These are phyloP conservation scores for Microcebus jonahi DNA, from an alignment of 2,113 vertebrate genomes.

Conservation along the genomic window DNA sequence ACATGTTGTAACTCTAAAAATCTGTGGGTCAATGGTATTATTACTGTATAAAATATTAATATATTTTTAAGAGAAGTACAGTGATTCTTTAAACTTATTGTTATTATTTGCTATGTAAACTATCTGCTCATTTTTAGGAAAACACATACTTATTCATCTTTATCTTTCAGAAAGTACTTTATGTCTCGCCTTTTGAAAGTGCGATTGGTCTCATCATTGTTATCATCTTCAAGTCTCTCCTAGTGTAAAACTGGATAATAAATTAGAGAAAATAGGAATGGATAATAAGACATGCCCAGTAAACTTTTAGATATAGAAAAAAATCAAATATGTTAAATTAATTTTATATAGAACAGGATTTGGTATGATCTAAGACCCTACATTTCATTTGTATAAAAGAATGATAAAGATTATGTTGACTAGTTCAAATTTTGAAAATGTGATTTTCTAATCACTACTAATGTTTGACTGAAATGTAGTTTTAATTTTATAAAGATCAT, in stretches of 20 bases:
- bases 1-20: not conserved
- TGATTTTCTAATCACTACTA: not conserved
- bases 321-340: not conserved
- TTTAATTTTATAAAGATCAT: slow-evolving; percentile 23
- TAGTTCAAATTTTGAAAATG: slow-evolving; percentile 12
- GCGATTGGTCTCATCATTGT: not conserved
- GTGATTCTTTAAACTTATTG: not conserved
- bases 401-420: not conserved
- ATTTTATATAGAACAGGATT: not conserved
- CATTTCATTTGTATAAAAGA: slow-evolving; percentile 48
- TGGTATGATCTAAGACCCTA: not conserved
- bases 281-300: not conserved
- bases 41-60: not conserved
- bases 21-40: not conserved
- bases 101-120: not conserved
- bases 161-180: not conserved
- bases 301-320: not conserved
- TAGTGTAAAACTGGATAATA: not conserved
- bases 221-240: not conserved
- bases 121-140: not conserved
- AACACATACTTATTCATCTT: not conserved
- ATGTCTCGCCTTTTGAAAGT: not conserved
- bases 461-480: slow-evolving; percentile 31
- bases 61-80: not conserved
- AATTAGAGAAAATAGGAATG: not conserved